These are phyloP conservation scores for Oncopeltus fasciatus DNA, from an alignment of 1,140 invertebrate genomes.

Conservation along the genomic window DNA sequence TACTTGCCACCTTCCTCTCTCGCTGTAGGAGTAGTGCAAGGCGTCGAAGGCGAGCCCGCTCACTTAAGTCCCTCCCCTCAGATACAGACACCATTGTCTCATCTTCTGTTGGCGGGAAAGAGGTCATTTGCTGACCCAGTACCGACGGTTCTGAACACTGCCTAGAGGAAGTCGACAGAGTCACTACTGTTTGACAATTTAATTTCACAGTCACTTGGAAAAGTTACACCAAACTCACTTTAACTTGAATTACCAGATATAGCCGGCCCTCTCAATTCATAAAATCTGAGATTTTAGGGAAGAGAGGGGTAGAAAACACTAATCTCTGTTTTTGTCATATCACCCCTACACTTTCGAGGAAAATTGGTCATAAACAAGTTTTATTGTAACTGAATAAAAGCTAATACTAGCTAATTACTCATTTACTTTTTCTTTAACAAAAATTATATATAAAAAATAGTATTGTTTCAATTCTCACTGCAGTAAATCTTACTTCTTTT, in stretches of 20 bases:
- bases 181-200: slow-evolving; percentile 52
- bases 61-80: slow-evolving; percentile 23
- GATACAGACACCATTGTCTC: slow-evolving; percentile 26
- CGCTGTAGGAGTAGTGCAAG: slow-evolving; percentile 3
- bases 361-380: background rate
- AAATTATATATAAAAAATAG: too few relatives aligned
- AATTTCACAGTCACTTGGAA: background rate
- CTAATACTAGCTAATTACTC: background rate
- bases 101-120: slow-evolving; percentile 38
- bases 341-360: background rate
- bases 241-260: background rate
- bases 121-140: slow-evolving; percentile 84
- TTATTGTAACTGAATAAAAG: background rate
- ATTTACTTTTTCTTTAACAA: too few relatives aligned
- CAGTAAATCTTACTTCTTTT: too few relatives aligned
- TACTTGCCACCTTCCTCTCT: slow-evolving; percentile 21
- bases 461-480: too few relatives aligned
- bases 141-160: slow-evolving; percentile 74
- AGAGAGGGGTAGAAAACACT: background rate
- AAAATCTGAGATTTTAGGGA: background rate
- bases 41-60: background rate
- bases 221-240: background rate
- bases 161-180: slow-evolving; percentile 65
- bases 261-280: background rate
- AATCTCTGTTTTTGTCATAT: background rate